Conservation (phyloP, 2,888 invertebrate species). For the Linnaemya tessellans region DNA sequence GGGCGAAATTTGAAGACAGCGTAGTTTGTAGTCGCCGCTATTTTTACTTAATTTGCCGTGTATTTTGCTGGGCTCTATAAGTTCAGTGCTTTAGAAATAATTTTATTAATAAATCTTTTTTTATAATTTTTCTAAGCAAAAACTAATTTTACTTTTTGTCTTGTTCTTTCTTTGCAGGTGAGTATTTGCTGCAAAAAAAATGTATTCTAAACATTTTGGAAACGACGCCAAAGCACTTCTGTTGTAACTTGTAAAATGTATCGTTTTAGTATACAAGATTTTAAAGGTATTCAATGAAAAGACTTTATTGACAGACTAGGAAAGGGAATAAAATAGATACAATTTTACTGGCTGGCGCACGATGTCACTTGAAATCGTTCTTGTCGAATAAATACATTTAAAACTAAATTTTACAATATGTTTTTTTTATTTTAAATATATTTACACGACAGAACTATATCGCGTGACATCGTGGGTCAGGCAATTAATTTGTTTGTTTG, state of each 20-base stretch:
- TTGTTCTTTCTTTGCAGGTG: conserved; percentile 62
- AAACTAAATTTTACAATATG: too few species aligned
- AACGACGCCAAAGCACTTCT: conserved; percentile 6
- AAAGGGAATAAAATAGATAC: neutral
- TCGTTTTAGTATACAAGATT: neutral
- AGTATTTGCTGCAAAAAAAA: conserved; percentile 32
- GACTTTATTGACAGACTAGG: neutral
- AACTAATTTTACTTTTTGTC: conserved; percentile 7
- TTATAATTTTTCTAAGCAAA: neutral
- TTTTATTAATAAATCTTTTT: conserved; percentile 13
- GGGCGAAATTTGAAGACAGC: too few species aligned
- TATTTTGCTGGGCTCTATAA: too few species aligned
- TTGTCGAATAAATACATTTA: too few species aligned
- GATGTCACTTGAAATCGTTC: too few species aligned
- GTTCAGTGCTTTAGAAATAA: neutral
- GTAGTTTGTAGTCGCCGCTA: too few species aligned
- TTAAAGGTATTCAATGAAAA: neutral
- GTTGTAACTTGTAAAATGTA: conserved; percentile 46
- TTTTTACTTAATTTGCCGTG: too few species aligned
- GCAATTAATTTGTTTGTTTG: too few species aligned
- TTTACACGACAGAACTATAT: too few species aligned
- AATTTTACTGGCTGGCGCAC: neutral
- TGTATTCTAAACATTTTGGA: conserved; percentile 29
- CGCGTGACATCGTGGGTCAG: too few species aligned
- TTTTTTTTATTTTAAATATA: neutral